Evolutionary conservation across 2,888 invertebrate species (phyloP).

Genomic region (Candidula unifasciata): DNA sequence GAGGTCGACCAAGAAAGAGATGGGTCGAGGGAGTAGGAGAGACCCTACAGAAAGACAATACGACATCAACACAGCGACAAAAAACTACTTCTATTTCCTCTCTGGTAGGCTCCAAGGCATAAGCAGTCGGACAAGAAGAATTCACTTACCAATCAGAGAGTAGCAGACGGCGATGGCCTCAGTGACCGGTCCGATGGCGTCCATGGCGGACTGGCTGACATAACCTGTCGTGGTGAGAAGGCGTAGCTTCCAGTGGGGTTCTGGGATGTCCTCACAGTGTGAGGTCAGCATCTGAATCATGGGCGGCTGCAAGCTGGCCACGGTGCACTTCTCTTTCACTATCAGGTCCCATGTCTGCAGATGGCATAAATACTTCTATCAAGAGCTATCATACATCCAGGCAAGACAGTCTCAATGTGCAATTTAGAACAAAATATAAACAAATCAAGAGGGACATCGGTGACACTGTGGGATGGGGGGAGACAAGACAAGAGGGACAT

Average conservation of each 20-base stretch:
- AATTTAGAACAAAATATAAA: no score
- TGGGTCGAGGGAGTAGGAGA: no score
- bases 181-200: conserved; percentile 41
- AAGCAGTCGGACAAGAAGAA: not conserved
- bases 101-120: not conserved
- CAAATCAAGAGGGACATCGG: no score
- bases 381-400: no score
- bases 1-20: no score
- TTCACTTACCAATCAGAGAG: conserved; percentile 35
- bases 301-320: conserved; percentile 43
- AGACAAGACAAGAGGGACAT: no score
- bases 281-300: conserved; percentile 50
- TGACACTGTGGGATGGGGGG: no score
- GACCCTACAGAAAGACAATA: no score
- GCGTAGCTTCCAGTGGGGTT: conserved; percentile 43
- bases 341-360: conserved; percentile 46
- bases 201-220: conserved; percentile 41
- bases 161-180: conserved; percentile 29
- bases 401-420: no score
- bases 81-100: not conserved
- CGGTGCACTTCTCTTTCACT: conserved; percentile 40
- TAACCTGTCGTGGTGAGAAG: conserved; percentile 34
- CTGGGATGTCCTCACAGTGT: conserved; percentile 44
- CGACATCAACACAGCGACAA: no score
- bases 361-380: no score